Percentiles rank a stretch among this genome's conserved stretches.
Evolutionary conservation across 2,113 vertebrate species (phyloP).

Genomic region (Paraplagusia blochii): DNA sequence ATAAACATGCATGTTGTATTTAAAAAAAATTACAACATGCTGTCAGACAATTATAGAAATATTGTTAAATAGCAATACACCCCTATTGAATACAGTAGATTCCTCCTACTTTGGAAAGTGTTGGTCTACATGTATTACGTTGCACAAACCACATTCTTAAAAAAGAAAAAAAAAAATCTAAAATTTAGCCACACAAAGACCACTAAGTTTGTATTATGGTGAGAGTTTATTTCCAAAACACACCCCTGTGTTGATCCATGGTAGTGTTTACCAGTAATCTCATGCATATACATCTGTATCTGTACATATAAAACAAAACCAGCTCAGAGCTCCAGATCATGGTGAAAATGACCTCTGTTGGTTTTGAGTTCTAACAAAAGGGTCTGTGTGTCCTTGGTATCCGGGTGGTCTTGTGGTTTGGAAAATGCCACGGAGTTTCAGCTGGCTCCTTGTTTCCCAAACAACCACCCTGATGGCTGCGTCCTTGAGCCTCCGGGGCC

Average conservation of each 20-base stretch:
- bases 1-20: too few relatives aligned
- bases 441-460: constrained; percentile 29
- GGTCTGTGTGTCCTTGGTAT: constrained; percentile 4
- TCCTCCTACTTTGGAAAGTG: too few relatives aligned
- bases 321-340: constrained; percentile 37
- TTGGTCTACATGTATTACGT: constrained; percentile 16
- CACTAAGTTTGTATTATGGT: constrained; percentile 1
- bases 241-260: constrained; percentile 28
- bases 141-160: constrained; percentile 40
- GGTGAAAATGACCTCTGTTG: constrained; percentile 31
- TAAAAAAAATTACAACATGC: too few relatives aligned
- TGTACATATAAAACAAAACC: constrained; percentile 14
- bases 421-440: constrained; percentile 4
- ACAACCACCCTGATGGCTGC: constrained; percentile 13
- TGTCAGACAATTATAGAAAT: too few relatives aligned
- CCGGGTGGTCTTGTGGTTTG: constrained; percentile 54
- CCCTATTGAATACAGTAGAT: too few relatives aligned
- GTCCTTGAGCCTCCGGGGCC: constrained; percentile 17
- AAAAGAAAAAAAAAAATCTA: too few relatives aligned
- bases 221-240: constrained; percentile 50
- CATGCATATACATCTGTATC: constrained; percentile 1
- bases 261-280: constrained; percentile 8
- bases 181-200: constrained; percentile 9
- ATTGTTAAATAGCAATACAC: too few relatives aligned
- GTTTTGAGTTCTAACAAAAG: constrained; percentile 20